Conservation (phyloP, 2,113 vertebrate species). For the Gallinago media region DNA sequence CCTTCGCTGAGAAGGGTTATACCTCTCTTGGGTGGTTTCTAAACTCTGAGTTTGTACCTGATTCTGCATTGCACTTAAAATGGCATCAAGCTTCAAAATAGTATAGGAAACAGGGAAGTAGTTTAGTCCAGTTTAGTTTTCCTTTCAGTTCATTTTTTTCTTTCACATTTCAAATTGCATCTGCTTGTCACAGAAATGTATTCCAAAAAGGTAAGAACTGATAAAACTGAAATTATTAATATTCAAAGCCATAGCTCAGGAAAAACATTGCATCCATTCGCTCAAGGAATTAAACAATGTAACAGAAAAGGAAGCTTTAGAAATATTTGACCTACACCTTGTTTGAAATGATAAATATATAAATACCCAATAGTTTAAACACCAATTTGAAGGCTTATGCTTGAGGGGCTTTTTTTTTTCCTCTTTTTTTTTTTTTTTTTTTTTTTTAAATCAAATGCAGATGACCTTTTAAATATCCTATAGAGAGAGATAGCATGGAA, state of each 20-base stretch:
- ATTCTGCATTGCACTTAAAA: neutral
- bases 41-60: neutral
- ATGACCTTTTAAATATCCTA: constrained; percentile 35
- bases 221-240: neutral
- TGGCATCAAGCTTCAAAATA: neutral
- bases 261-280: neutral
- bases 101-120: neutral
- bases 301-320: neutral
- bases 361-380: neutral
- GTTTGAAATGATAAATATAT: constrained; percentile 19
- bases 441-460: neutral
- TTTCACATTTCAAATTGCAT: neutral
- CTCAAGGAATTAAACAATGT: neutral
- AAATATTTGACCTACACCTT: constrained; percentile 26
- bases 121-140: neutral
- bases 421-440: neutral
- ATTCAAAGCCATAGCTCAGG: constrained; percentile 4
- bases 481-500: constrained; percentile 11
- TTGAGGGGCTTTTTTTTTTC: neutral
- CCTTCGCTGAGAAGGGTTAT: neutral
- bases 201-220: neutral
- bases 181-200: neutral
- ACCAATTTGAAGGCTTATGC: neutral
- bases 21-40: neutral
- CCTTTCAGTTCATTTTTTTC: neutral